phyloP scores from a whole-genome alignment of 2,888 invertebrate species.

The Epinotia nisella region DNA sequence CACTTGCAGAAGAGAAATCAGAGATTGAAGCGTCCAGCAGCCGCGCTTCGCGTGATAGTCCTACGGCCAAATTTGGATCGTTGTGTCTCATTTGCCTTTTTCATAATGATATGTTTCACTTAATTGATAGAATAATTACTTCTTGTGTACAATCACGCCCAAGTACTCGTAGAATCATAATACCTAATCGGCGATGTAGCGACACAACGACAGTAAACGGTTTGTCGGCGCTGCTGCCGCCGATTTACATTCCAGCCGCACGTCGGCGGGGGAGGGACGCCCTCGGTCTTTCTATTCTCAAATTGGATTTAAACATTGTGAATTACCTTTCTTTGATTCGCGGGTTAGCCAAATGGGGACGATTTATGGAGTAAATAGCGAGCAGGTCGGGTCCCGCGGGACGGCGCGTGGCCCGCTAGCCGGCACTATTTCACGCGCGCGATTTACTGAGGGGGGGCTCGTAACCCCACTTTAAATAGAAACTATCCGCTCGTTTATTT shows the following conservation, averaged over 20 bases:
- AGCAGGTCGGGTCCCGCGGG: conserved; percentile 51
- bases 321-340: conserved; percentile 82
- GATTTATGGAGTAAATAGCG: conserved; percentile 76
- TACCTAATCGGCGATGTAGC: conserved; percentile 25
- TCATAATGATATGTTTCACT: background rate
- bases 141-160: background rate
- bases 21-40: conserved; percentile 4
- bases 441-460: conserved; percentile 65
- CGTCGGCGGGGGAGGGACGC: conserved; percentile 51
- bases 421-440: conserved; percentile 59
- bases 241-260: conserved; percentile 47
- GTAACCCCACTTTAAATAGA: conserved; percentile 66
- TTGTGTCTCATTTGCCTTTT: conserved; percentile 22
- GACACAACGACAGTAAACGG: conserved; percentile 50
- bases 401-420: conserved; percentile 50
- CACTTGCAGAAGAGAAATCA: conserved; percentile 29
- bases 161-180: conserved; percentile 10
- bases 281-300: conserved; percentile 56
- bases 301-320: conserved; percentile 82
- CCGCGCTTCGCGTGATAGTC: conserved; percentile 15
- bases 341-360: conserved; percentile 80
- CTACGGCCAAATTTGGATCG: conserved; percentile 26
- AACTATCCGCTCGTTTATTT: conserved; percentile 66
- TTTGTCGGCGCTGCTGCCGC: conserved; percentile 38
- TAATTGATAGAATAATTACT: background rate